Percentiles rank a stretch among this genome's conserved stretches.
phyloP scores from a whole-genome alignment of 2,888 invertebrate species.

The Melieria crassipennis region DNA sequence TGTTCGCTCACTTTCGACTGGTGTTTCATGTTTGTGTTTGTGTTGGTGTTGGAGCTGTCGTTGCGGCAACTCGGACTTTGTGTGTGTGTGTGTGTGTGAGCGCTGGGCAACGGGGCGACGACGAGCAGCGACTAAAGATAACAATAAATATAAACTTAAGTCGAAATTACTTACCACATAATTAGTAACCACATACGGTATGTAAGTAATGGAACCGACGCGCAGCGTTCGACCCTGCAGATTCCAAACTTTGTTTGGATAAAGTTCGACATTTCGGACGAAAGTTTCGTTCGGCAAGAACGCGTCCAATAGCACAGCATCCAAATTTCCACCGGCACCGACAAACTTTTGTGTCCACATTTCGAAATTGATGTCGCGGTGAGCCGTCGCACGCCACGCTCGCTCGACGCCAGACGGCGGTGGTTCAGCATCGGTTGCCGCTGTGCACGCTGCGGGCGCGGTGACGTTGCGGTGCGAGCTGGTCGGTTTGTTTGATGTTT shows the following conservation, averaged over 20 bases:
- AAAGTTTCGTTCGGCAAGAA: constrained; percentile 60
- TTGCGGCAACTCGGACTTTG: no score
- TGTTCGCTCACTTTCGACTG: no score
- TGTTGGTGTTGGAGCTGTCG: no score
- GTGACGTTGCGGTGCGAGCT: constrained; percentile 7
- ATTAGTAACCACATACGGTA: constrained; percentile 62
- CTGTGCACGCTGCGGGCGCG: neutral
- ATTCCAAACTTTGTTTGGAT: constrained; percentile 63
- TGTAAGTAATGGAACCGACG: constrained; percentile 62
- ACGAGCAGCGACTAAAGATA: neutral
- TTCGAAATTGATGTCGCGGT: constrained; percentile 59
- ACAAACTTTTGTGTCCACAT: constrained; percentile 65
- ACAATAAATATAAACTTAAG: constrained; percentile 60
- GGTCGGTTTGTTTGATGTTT: constrained; percentile 29
- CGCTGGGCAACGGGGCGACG: neutral
- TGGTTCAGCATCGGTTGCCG: neutral
- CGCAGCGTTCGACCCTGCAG: constrained; percentile 56
- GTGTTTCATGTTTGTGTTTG: no score
- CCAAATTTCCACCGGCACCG: constrained; percentile 58
- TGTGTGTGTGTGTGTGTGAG: no score
- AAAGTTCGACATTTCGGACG: constrained; percentile 57
- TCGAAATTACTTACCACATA: constrained; percentile 59
- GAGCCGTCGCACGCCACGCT: constrained; percentile 2
- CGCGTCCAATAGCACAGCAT: constrained; percentile 59
- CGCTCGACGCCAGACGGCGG: constrained; percentile 4